These are phyloP conservation scores for Sesia apiformis DNA, from an alignment of 2,888 invertebrate species.

Conservation along the genomic window DNA sequence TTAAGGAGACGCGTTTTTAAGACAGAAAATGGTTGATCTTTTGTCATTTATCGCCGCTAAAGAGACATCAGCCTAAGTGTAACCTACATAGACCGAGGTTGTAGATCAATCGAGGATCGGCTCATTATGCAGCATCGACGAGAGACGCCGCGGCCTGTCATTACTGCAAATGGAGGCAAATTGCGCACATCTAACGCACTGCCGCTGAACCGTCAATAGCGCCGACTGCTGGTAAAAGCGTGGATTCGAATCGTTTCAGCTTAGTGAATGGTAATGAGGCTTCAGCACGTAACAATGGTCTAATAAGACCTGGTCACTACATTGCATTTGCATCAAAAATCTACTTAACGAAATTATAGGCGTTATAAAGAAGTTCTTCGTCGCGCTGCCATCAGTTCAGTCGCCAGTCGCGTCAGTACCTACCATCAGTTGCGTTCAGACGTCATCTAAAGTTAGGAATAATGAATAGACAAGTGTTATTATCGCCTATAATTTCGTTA, in stretches of 20 bases:
- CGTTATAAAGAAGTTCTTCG: no score
- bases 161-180: constrained; percentile 70
- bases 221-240: constrained; percentile 51
- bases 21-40: no score
- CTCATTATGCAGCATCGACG: constrained; percentile 67
- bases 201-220: constrained; percentile 33
- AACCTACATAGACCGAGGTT: neutral
- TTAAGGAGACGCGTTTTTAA: no score
- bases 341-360: no score
- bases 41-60: neutral
- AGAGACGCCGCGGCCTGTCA: constrained; percentile 56
- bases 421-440: no score
- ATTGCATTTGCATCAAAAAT: neutral
- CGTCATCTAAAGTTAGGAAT: no score
- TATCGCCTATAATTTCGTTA: no score
- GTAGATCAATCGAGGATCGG: constrained; percentile 56
- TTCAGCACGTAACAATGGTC: neutral
- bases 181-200: constrained; percentile 68
- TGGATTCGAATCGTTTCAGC: constrained; percentile 40
- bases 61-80: neutral
- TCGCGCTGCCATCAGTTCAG: no score
- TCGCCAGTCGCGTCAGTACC: no score
- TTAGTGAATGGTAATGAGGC: constrained; percentile 45
- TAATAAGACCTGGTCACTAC: neutral
- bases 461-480: no score